These are phyloP conservation scores for Sinhomidia bicolor DNA, from an alignment of 2,888 invertebrate genomes.

Conservation along the genomic window DNA sequence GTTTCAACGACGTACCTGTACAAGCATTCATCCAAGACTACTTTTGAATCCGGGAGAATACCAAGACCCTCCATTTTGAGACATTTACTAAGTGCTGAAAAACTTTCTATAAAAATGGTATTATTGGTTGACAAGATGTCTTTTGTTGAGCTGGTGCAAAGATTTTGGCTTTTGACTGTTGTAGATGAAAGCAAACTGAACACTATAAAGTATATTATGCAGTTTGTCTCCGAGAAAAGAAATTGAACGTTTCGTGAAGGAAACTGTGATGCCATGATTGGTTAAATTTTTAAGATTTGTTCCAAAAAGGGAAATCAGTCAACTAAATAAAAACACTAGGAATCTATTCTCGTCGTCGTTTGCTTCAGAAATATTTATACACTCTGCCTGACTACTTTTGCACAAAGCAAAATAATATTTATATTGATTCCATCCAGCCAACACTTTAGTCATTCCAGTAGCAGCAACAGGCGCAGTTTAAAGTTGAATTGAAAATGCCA, in stretches of 20 bases:
- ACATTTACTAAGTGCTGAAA: constrained; percentile 77
- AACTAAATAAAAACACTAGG: no score
- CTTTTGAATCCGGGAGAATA: constrained; percentile 68
- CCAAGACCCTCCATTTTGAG: constrained; percentile 76
- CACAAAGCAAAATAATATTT: no score
- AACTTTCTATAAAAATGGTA: constrained; percentile 73
- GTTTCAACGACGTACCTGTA: constrained; percentile 76
- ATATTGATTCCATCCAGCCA: no score
- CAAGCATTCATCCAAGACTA: constrained; percentile 75
- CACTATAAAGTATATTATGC: background rate
- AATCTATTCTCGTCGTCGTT: no score
- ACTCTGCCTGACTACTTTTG: no score
- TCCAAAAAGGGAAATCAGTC: no score
- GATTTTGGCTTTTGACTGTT: constrained; percentile 61
- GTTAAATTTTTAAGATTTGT: no score
- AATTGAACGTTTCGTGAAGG: background rate
- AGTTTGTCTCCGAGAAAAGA: background rate
- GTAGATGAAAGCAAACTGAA: background rate
- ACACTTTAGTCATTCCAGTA: no score
- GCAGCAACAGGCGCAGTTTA: no score
- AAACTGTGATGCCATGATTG: background rate
- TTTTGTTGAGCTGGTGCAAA: constrained; percentile 51
- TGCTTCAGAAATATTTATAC: no score
- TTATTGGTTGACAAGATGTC: background rate
- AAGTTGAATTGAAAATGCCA: no score